These are phyloP conservation scores for Tachina grossa DNA, from an alignment of 2,888 invertebrate species.

Conservation along the genomic window DNA sequence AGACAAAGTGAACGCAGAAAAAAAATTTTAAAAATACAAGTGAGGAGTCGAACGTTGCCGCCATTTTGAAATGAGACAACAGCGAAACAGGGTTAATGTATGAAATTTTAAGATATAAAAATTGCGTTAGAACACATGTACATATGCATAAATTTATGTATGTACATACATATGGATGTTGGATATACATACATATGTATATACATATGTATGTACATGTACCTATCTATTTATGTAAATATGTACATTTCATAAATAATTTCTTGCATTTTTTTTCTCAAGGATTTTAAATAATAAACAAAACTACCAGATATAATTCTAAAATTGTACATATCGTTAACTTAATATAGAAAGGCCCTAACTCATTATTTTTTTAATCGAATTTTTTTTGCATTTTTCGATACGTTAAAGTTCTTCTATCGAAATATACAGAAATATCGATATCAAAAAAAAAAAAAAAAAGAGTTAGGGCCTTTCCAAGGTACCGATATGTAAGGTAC, in stretches of 20 bases:
- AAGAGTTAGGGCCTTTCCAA: too few relatives aligned
- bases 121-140: slow-evolving; percentile 1
- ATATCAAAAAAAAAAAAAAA: too few relatives aligned
- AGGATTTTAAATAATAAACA: too few relatives aligned
- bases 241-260: neutral
- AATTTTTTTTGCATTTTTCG: too few relatives aligned
- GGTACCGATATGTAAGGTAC: too few relatives aligned
- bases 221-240: neutral
- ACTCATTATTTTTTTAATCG: too few relatives aligned
- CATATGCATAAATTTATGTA: neutral
- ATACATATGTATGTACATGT: neutral
- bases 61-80: slow-evolving; percentile 66
- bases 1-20: slow-evolving; percentile 18
- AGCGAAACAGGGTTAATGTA: slow-evolving; percentile 17
- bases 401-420: too few relatives aligned
- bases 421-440: too few relatives aligned
- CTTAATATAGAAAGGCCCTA: too few relatives aligned
- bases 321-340: too few relatives aligned
- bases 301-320: too few relatives aligned
- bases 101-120: slow-evolving; percentile 3
- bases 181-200: neutral
- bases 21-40: slow-evolving; percentile 47
- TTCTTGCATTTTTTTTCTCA: too few relatives aligned
- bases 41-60: slow-evolving; percentile 57
- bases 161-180: neutral